Percentiles rank a stretch among this genome's conserved stretches.
Conservation (phyloP, 1,140 invertebrate species). For the Drosophila mauritiana region DNA sequence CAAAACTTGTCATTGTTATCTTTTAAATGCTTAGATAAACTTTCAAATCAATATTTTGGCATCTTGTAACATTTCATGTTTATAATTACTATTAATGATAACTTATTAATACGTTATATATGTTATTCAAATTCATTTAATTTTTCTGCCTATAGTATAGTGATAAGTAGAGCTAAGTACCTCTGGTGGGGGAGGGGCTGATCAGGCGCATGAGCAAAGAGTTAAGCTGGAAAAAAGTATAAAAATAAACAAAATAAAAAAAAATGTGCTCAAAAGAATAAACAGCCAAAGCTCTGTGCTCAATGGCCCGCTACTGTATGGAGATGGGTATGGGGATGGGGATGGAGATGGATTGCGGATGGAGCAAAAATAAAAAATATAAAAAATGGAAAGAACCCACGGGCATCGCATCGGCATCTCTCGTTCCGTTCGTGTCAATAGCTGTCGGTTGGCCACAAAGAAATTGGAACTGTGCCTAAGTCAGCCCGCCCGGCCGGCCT, state of each 20-base stretch:
- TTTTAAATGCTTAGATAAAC: too few relatives aligned
- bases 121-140: too few relatives aligned
- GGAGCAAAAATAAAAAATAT: conserved; percentile 15
- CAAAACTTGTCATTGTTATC: background rate
- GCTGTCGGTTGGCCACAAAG: conserved; percentile 48
- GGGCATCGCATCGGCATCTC: conserved; percentile 48
- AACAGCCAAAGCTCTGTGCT: conserved; percentile 48
- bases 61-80: too few relatives aligned
- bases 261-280: conserved; percentile 62
- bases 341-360: conserved; percentile 42
- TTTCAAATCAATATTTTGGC: too few relatives aligned
- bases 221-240: conserved; percentile 55
- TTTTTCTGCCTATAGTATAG: conserved; percentile 9
- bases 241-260: conserved; percentile 70
- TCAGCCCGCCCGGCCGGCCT: conserved; percentile 12
- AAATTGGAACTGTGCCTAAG: conserved; percentile 57
- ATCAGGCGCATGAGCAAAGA: conserved; percentile 59
- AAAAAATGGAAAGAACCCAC: conserved; percentile 24
- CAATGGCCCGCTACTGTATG: conserved; percentile 38
- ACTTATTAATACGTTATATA: too few relatives aligned
- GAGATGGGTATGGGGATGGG: conserved; percentile 22
- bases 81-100: too few relatives aligned
- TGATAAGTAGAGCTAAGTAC: conserved; percentile 24
- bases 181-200: background rate
- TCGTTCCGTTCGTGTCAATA: conserved; percentile 47